Evolutionary conservation across 2,113 vertebrate species (phyloP), one percentile per base, ranked within the genome.

Genomic region (Falcunculus frontatus): DNA sequence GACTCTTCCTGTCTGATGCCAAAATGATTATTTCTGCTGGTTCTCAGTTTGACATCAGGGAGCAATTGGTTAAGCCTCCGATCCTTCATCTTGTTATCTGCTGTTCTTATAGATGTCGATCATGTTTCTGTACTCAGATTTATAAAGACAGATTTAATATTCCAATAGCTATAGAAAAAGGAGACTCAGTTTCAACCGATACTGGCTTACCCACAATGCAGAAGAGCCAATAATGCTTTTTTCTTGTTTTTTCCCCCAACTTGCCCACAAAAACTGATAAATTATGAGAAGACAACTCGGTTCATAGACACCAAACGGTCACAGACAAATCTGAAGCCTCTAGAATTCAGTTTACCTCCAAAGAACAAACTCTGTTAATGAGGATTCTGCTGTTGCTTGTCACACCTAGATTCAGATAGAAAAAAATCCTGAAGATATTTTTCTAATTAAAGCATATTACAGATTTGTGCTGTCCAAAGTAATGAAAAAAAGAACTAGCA

Each of bases 11-110:
- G 94, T 97, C 95, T 95, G 87, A 96, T 97, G 96, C 81, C 92
- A 96, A 95, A 96, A 91, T 96, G 90, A 97, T 98, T 97, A 97
- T 97, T 98, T 98, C 97, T 97, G 83, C 92, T 80, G 56, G 79
- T 96, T 97, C 92, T 95, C 81, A 65, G 80, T 67, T 95, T 97
- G 97, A 98, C 97, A 95, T 96, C 93, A 96, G 84, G 95, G 95
- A 97, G 95, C 95, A 97, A 93, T 97, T 96, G 89, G 80, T 95
- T 97, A 97, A 97, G 94, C 95, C 91, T 96, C 87, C 84, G 72
- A 92, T 78, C 74, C 73, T 95, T 90, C 88, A 95, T 92, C 55
- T 91, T 97, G 87, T 82, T 97, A 86, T 96, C 84, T 92, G 64
- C 41, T 87, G 68, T 89, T 80, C 87, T 92, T 75, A 69, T 81